phyloP scores from a whole-genome alignment of 2,113 vertebrate species.

The Podarcis muralis region DNA sequence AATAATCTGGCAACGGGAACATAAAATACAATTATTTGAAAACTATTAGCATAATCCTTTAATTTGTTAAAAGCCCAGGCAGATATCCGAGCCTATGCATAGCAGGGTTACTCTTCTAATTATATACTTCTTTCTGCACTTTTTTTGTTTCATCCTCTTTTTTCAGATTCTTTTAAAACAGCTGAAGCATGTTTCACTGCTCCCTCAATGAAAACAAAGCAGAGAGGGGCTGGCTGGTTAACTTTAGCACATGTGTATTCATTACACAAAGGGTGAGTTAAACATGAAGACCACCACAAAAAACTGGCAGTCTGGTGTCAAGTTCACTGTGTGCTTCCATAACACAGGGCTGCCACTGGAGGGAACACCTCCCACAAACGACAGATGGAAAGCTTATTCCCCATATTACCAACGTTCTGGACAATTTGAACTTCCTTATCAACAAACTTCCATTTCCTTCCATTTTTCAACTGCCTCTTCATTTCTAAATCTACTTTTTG shows the following conservation, averaged over 20 bases:
- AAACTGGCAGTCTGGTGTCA: not conserved
- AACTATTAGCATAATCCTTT: not conserved
- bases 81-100: not conserved
- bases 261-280: not conserved
- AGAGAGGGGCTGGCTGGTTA: not conserved
- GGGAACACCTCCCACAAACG: not conserved
- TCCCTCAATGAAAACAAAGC: not conserved
- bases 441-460: not conserved
- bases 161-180: not conserved
- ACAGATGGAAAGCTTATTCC: not conserved
- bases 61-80: not conserved
- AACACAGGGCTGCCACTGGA: not conserved
- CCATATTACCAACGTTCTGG: not conserved
- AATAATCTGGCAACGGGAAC: not conserved
- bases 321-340: not conserved
- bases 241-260: not conserved
- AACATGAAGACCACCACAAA: not conserved
- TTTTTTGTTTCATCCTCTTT: not conserved
- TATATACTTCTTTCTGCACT: not conserved
- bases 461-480: not conserved
- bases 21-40: constrained; percentile 6
- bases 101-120: not conserved
- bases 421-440: not conserved
- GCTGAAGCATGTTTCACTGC: not conserved
- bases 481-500: not conserved